Evolutionary conservation across 2,797 vertebrate species (phyloP).

Genomic region (Rhinella marina): DNA sequence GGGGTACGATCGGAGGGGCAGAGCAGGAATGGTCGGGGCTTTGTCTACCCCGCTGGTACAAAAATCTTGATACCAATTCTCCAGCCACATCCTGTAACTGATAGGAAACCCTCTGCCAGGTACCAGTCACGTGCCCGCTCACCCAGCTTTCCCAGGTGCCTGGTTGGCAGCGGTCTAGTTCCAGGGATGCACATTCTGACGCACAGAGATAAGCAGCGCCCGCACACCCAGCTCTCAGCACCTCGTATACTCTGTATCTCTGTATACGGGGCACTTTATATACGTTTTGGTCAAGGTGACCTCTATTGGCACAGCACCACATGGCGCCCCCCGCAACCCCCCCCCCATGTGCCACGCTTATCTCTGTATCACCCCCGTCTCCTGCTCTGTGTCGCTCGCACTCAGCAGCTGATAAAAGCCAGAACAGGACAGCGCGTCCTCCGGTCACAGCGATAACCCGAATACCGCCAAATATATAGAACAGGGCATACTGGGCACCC

Average conservation of each 20-base stretch:
- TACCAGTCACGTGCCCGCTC: background rate
- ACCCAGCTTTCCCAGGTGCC: background rate
- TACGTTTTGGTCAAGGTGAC: too few relatives aligned
- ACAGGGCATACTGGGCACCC: too few relatives aligned
- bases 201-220: too few relatives aligned
- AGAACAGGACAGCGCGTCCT: background rate
- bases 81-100: background rate
- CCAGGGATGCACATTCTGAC: too few relatives aligned
- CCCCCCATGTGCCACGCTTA: too few relatives aligned
- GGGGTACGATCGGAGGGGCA: background rate
- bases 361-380: background rate
- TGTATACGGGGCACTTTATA: too few relatives aligned
- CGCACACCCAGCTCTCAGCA: too few relatives aligned
- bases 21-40: background rate
- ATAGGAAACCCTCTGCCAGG: background rate
- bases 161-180: background rate
- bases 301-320: too few relatives aligned
- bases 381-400: constrained; percentile 5
- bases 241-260: too few relatives aligned
- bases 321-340: too few relatives aligned
- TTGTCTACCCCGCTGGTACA: background rate
- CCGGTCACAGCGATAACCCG: background rate
- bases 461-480: too few relatives aligned
- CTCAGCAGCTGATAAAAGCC: constrained; percentile 4
- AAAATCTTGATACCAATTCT: background rate